Percentiles rank a stretch among this genome's conserved stretches.
Conservation (phyloP, 2,113 vertebrate species). For the Dryoscopus gambensis region DNA sequence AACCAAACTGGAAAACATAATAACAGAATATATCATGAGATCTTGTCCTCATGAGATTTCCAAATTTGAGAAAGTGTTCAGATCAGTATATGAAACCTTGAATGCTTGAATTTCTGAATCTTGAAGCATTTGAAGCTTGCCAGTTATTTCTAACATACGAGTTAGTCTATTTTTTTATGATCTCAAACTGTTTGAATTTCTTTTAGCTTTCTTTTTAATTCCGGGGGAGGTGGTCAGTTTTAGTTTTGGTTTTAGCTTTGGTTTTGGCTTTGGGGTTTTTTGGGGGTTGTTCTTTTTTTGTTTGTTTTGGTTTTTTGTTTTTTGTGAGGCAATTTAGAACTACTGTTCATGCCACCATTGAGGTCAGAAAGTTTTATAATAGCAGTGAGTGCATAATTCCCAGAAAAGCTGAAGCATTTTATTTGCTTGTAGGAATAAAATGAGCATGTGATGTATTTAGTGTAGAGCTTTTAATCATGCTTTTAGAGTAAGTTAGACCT, state of each 20-base stretch:
- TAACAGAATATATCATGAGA: neutral
- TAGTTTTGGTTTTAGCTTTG: neutral
- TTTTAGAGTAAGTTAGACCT: neutral
- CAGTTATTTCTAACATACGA: neutral
- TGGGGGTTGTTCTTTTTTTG: neutral
- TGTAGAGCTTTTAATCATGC: neutral
- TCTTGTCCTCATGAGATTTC: neutral
- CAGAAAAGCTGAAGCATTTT: neutral
- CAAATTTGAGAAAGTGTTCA: neutral
- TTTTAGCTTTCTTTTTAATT: neutral
- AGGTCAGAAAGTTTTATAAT: neutral
- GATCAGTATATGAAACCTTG: neutral
- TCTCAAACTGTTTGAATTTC: neutral
- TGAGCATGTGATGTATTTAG: neutral
- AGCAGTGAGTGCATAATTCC: neutral
- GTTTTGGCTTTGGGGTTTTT: neutral
- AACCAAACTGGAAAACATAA: conserved; percentile 1
- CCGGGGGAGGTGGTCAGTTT: neutral
- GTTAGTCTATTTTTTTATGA: neutral
- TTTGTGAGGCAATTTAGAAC: neutral
- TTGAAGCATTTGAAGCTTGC: neutral
- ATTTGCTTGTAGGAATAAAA: neutral
- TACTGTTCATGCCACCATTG: neutral
- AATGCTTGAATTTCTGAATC: neutral
- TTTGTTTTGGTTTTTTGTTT: neutral